Conservation (phyloP, 2,113 vertebrate genomes). For the Podarcis muralis region DNA sequence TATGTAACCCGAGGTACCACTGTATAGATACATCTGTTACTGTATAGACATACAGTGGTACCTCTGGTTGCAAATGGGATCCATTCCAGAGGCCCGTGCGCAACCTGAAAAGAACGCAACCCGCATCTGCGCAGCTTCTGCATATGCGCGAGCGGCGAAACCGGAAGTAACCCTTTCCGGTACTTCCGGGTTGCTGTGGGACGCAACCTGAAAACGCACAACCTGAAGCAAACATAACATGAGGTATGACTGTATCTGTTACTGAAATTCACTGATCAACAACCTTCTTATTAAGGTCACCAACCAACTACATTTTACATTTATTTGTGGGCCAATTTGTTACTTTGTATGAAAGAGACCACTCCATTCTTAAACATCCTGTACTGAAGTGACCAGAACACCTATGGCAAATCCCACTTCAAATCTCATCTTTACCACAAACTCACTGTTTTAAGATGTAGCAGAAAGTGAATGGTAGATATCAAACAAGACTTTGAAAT, state of each 20-base stretch:
- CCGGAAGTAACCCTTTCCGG: no score
- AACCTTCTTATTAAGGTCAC: background rate
- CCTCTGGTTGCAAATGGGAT: no score
- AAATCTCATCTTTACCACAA: background rate
- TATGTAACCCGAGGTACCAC: no score
- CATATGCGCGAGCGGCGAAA: no score
- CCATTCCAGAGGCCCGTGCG: no score
- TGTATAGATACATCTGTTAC: background rate
- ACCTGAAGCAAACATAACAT: no score
- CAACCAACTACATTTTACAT: background rate
- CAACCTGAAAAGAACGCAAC: no score
- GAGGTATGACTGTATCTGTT: background rate
- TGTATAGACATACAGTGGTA: background rate
- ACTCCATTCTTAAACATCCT: background rate
- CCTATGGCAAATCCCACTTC: background rate
- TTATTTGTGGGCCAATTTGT: background rate
- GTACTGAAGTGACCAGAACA: background rate
- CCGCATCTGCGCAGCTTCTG: no score
- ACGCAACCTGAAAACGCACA: no score
- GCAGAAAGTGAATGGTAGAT: background rate
- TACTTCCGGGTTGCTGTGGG: no score
- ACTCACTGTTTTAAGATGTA: background rate
- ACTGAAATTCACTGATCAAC: background rate
- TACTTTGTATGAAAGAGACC: background rate
- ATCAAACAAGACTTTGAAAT: background rate